phyloP scores from a whole-genome alignment of 2,113 vertebrate genomes.

The Hipposideros armiger region DNA sequence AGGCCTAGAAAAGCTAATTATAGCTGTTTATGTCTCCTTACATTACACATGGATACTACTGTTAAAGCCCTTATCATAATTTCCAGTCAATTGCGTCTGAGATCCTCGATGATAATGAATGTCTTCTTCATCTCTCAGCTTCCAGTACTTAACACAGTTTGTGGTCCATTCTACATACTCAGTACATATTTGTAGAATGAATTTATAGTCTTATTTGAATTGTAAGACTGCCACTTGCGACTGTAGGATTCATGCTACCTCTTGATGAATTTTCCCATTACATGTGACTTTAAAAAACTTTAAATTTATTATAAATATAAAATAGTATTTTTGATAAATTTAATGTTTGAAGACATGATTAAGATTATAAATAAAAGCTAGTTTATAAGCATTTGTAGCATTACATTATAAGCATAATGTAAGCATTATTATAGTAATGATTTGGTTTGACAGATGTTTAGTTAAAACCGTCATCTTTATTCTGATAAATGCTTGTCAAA shows the following conservation, averaged over 20 bases:
- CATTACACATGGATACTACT: neutral
- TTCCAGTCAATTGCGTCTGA: neutral
- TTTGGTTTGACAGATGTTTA: conserved; percentile 22
- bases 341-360: neutral
- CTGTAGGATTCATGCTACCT: neutral
- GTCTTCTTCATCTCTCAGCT: neutral
- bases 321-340: neutral
- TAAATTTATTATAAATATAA: conserved; percentile 29
- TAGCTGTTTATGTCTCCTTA: neutral
- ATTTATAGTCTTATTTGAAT: neutral
- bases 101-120: neutral
- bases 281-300: neutral
- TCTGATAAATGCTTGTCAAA: conserved; percentile 36
- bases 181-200: neutral
- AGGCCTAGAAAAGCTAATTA: neutral
- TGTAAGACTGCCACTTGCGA: neutral
- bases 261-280: neutral
- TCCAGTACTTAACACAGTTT: neutral
- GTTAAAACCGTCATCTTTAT: conserved; percentile 50
- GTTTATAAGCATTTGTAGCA: neutral
- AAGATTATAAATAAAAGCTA: conserved; percentile 16
- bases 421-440: neutral
- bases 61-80: neutral
- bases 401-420: too few species aligned
- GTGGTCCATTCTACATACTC: neutral